Evolutionary conservation across 2,113 vertebrate genomes (phyloP).

Genomic region (Carlito syrichta): DNA sequence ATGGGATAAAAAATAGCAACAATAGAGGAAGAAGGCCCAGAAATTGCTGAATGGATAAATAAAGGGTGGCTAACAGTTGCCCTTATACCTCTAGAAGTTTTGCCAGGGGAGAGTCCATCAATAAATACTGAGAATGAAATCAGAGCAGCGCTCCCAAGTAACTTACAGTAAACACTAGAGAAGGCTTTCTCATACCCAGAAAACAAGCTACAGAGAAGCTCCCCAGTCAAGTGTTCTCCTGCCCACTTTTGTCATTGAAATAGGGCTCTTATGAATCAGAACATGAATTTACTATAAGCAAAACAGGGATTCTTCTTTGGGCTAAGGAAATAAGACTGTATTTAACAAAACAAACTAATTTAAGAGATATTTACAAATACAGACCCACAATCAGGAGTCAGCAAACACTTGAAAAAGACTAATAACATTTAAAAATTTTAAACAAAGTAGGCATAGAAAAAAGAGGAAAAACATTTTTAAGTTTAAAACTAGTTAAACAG

Average conservation of each 20-base stretch:
- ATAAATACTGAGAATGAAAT: not conserved
- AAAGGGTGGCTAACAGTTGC: not conserved
- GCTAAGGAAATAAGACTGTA: not conserved
- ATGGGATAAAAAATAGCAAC: too few species aligned
- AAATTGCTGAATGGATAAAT: not conserved
- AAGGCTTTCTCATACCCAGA: not conserved
- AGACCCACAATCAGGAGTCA: not conserved
- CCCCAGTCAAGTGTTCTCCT: not conserved
- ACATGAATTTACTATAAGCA: not conserved
- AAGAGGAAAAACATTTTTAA: too few species aligned
- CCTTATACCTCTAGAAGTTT: not conserved
- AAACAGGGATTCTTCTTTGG: not conserved
- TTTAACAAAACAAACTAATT: not conserved
- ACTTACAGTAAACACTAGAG: not conserved
- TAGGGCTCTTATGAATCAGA: not conserved
- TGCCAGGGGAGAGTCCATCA: not conserved
- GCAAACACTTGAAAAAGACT: not conserved
- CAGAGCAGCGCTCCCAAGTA: not conserved
- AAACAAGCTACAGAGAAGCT: not conserved
- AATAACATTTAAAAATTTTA: not conserved
- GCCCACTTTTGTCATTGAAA: not conserved
- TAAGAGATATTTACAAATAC: not conserved
- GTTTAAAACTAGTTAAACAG: not conserved
- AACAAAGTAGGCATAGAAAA: too few species aligned
- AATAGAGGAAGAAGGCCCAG: too few species aligned